Conservation (phyloP, 1,140 invertebrate species). For the Carposina sasakii region DNA sequence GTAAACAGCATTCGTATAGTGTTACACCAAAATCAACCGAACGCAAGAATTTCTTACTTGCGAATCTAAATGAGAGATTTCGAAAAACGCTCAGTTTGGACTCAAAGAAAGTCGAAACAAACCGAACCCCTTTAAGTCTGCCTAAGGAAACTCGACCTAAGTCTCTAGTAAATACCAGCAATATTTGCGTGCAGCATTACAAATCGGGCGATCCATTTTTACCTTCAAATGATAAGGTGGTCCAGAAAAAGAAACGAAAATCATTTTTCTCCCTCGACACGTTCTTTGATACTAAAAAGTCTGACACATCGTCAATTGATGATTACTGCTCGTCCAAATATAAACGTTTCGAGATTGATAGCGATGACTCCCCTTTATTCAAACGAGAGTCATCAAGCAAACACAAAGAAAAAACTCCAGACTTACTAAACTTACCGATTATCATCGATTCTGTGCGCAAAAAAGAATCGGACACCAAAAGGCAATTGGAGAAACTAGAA, state of each 20-base stretch:
- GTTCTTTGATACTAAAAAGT: slow-evolving; percentile 67
- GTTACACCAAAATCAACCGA: slow-evolving; percentile 62
- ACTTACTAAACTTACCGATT: slow-evolving; percentile 61
- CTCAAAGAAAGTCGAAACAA: slow-evolving; percentile 57
- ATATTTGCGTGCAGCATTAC: slow-evolving; percentile 55
- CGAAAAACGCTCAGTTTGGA: slow-evolving; percentile 68
- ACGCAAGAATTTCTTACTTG: slow-evolving; percentile 51
- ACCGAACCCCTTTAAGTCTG: slow-evolving; percentile 46
- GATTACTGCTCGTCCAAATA: slow-evolving; percentile 71
- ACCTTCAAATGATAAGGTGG: slow-evolving; percentile 51
- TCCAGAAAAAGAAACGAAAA: slow-evolving; percentile 64
- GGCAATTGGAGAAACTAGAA: slow-evolving; percentile 67
- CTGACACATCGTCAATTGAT: slow-evolving; percentile 66
- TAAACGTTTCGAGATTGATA: slow-evolving; percentile 67
- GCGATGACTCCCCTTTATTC: slow-evolving; percentile 66
- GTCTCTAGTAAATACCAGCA: slow-evolving; percentile 61
- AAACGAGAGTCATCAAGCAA: slow-evolving; percentile 30
- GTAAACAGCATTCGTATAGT: slow-evolving; percentile 60
- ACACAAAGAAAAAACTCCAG: slow-evolving; percentile 54
- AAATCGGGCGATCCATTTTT: slow-evolving; percentile 44
- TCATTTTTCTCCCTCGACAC: slow-evolving; percentile 69
- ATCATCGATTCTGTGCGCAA: slow-evolving; percentile 62
- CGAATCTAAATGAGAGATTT: slow-evolving; percentile 67
- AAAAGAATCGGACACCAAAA: slow-evolving; percentile 58
- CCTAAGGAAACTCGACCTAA: slow-evolving; percentile 55